Evolutionary conservation across 2,888 invertebrate species (phyloP), one percentile per base, ranked within the genome.

Genomic region (Polia nebulosa): DNA sequence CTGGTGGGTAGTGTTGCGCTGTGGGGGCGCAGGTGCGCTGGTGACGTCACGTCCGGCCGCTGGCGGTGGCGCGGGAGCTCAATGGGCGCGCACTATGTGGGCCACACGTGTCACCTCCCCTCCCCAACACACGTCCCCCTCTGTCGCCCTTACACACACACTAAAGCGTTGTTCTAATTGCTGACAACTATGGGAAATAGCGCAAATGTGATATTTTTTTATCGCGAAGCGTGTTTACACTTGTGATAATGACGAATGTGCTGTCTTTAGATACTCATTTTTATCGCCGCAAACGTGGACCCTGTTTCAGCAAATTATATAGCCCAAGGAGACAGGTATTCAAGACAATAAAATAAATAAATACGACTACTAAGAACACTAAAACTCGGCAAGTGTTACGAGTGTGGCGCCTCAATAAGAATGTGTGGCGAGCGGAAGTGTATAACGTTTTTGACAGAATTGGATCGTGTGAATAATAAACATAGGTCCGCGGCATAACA

Each of bases 131-230:
- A 59, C 32, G 59, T 58, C 58, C 68, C 72, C 53, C 61, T 72
- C 58, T 75, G 52, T 78, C 56, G 75, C 58, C 62, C 75, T 67
- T 81, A 67, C 86, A 80, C 87, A 84, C 36, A 66, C 32, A 67
- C 89, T 84, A 89, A 84, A 89, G 89, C 89, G 84, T 87, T 90
- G 92, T 87, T 92, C 92, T 94, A 94, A 94, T 94, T 93, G 92
- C 93, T 91, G 91, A 92, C 92, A 91, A 92, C 92, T 94, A 94
- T 93, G 93, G 93, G 93, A 94, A 95, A 93, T 91, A 93, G 90
- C 90, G 89, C 93, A 91, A 93, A 93, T 93, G 89, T 91, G 90
- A 89, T 88, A 88, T 88, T 89, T 91, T 41, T 91, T 92, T 93
- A 91, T 94, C 90, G 88, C 88, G 81, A 87, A 87, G 83, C 83